These are phyloP conservation scores for Microtus oregoni DNA, from an alignment of 2,113 vertebrate genomes.

Conservation along the genomic window DNA sequence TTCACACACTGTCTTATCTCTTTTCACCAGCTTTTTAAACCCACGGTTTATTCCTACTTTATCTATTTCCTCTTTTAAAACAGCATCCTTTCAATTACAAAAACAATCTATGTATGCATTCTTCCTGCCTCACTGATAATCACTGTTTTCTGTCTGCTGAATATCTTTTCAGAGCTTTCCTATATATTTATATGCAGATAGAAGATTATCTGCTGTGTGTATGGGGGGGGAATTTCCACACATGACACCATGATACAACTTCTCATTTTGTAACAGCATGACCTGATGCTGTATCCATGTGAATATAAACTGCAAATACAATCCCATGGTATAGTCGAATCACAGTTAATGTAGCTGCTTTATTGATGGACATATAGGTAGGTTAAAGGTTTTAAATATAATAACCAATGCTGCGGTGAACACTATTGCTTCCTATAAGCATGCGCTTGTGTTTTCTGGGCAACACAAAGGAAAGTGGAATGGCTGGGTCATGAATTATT, in stretches of 20 bases:
- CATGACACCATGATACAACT: background rate
- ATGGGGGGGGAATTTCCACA: background rate
- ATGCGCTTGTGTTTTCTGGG: constrained; percentile 8
- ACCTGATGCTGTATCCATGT: background rate
- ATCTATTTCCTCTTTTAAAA: constrained; percentile 46
- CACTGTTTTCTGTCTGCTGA: constrained; percentile 42
- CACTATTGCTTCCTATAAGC: constrained; percentile 12
- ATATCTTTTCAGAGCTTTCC: constrained; percentile 6
- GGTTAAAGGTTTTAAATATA: background rate
- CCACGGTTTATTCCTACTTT: constrained; percentile 11
- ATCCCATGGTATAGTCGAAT: background rate
- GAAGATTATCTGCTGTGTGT: background rate
- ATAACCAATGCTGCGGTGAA: constrained; percentile 12
- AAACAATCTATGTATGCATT: background rate
- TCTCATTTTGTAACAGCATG: constrained; percentile 44
- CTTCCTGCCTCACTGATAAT: constrained; percentile 2
- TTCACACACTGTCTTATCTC: constrained; percentile 19
- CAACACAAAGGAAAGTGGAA: constrained; percentile 13
- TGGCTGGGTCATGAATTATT: constrained; percentile 32
- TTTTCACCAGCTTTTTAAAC: constrained; percentile 10
- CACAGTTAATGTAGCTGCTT: background rate
- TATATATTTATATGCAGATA: background rate
- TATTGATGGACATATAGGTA: background rate
- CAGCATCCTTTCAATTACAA: constrained; percentile 8
- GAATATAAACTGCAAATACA: background rate